Evolutionary conservation across 92 coral and sea anemone genomes (phyloP).

Genomic region (Palythoa grandiflora): DNA sequence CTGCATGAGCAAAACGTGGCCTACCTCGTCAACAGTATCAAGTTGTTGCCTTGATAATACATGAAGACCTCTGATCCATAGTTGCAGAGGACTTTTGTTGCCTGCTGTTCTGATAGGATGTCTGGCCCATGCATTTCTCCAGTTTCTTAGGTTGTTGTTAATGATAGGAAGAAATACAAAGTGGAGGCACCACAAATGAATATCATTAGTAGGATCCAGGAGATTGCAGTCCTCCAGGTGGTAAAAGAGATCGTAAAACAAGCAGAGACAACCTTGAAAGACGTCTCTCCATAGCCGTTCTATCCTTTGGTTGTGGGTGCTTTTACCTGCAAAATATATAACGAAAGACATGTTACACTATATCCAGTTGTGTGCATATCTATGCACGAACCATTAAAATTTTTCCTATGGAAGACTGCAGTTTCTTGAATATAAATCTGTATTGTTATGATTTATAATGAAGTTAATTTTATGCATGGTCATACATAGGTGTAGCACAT

Average conservation of each 20-base stretch:
- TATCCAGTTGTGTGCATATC: too few species aligned
- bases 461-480: too few species aligned
- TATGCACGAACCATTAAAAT: too few species aligned
- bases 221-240: constrained; percentile 44
- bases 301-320: background rate
- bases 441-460: too few species aligned
- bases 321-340: background rate
- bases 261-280: constrained; percentile 44
- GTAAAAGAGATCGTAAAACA: constrained; percentile 50
- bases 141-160: constrained; percentile 39
- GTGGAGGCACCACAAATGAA: constrained; percentile 58
- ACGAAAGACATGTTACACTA: background rate
- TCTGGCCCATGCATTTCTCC: constrained; percentile 49
- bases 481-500: too few species aligned
- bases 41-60: background rate
- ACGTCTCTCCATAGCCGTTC: constrained; percentile 60
- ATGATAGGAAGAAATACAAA: constrained; percentile 53
- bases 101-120: constrained; percentile 53
- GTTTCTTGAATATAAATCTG: too few species aligned
- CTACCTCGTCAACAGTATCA: background rate
- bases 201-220: constrained; percentile 54
- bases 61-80: constrained; percentile 60
- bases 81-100: constrained; percentile 50
- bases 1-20: background rate
- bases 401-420: too few species aligned